Conservation (phyloP, 1,140 invertebrate genomes). For the Drosophila sulfurigaster region DNA sequence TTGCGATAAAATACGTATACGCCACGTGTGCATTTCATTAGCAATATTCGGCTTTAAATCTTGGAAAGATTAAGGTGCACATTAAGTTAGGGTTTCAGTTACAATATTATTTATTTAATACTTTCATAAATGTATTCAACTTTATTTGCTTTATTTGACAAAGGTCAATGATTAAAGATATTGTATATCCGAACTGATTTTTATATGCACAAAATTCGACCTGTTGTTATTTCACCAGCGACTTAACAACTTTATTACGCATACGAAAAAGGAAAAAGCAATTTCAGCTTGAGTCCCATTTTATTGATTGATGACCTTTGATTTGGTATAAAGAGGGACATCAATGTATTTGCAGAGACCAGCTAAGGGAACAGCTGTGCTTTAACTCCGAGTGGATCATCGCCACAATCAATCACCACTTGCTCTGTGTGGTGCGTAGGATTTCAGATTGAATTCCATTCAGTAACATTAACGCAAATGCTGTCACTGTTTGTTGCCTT, state of each 20-base stretch:
- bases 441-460: slow-evolving; percentile 19
- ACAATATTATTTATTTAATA: not conserved
- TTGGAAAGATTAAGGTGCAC: too few species aligned
- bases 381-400: slow-evolving; percentile 14
- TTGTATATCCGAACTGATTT: not conserved
- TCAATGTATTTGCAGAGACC: not conserved
- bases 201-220: slow-evolving; percentile 24
- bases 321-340: not conserved
- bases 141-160: not conserved
- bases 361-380: slow-evolving; percentile 20
- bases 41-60: not conserved
- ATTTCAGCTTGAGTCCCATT: not conserved
- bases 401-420: slow-evolving; percentile 44
- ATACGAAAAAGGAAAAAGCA: slow-evolving; percentile 10
- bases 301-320: slow-evolving; percentile 45
- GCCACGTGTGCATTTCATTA: slow-evolving; percentile 3
- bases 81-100: not conserved
- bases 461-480: slow-evolving; percentile 18
- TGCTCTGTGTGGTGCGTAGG: slow-evolving; percentile 17
- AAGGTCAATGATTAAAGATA: slow-evolving; percentile 12
- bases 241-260: slow-evolving; percentile 36
- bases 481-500: slow-evolving; percentile 11
- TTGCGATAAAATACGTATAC: not conserved
- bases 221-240: slow-evolving; percentile 17
- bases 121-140: not conserved